Evolutionary conservation across 2,113 vertebrate genomes (phyloP).

Genomic region (Takifugu bimaculatus): DNA sequence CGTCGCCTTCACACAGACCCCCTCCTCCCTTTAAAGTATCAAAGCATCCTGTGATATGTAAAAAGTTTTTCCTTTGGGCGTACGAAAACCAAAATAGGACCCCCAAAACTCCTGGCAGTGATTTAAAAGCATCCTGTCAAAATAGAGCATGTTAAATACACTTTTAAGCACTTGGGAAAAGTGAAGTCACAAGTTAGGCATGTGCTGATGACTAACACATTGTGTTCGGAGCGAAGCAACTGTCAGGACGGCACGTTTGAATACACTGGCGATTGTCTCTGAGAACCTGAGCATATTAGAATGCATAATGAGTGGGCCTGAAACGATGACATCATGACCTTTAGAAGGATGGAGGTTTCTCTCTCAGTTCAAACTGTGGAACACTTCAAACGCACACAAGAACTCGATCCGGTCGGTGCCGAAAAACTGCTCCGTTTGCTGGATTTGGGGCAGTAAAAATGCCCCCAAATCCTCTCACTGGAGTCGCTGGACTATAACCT

Average conservation of each 20-base stretch:
- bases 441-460: not conserved
- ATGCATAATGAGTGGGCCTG: conserved; percentile 30
- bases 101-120: conserved; percentile 47
- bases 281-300: conserved; percentile 41
- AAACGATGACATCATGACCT: conserved; percentile 11
- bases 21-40: conserved; percentile 20
- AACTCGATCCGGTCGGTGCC: too few relatives aligned
- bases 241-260: conserved; percentile 50
- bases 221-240: conserved; percentile 38
- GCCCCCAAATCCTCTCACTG: not conserved
- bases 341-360: not conserved
- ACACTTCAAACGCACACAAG: too few relatives aligned
- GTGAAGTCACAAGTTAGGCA: conserved; percentile 65
- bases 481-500: not conserved
- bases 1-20: conserved; percentile 20
- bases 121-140: conserved; percentile 59
- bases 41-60: conserved; percentile 56
- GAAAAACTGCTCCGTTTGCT: too few relatives aligned
- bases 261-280: conserved; percentile 19
- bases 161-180: conserved; percentile 46
- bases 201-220: conserved; percentile 65
- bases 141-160: conserved; percentile 48
- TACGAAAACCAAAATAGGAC: conserved; percentile 53
- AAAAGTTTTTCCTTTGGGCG: conserved; percentile 49
- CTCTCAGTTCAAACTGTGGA: too few relatives aligned